Conservation (phyloP, 2,888 invertebrate genomes). For the Cephus runcator region DNA sequence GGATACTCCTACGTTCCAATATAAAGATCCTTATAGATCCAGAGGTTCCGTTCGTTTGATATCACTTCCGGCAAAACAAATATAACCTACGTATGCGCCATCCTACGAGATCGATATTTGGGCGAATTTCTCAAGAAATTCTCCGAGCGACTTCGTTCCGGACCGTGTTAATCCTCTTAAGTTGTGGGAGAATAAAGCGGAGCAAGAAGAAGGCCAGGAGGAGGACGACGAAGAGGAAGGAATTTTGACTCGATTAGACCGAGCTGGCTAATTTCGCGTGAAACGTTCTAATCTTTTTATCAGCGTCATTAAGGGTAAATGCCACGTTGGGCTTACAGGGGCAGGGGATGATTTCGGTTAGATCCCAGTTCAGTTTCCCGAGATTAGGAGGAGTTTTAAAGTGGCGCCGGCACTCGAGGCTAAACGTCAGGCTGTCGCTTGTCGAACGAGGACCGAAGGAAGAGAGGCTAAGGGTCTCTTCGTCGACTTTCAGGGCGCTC, state of each 20-base stretch:
- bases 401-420: conserved; percentile 38
- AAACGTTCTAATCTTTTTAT: conserved; percentile 51
- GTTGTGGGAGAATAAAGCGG: not conserved
- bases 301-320: conserved; percentile 43
- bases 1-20: not conserved
- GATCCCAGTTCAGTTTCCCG: conserved; percentile 40
- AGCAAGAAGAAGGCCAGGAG: not conserved
- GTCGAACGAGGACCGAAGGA: conserved; percentile 9
- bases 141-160: not conserved
- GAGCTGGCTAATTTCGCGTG: conserved; percentile 15
- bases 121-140: not conserved
- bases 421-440: conserved; percentile 34
- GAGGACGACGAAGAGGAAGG: not conserved
- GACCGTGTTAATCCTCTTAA: not conserved
- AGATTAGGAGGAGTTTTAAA: conserved; percentile 51
- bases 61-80: not conserved
- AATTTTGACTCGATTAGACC: not conserved
- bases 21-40: not conserved
- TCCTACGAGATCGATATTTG: not conserved
- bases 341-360: conserved; percentile 14
- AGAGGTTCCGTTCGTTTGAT: not conserved
- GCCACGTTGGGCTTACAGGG: conserved; percentile 4
- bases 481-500: conserved; percentile 35
- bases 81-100: not conserved
- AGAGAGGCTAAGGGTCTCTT: conserved; percentile 15